These are phyloP conservation scores for Darevskia mixta DNA, from an alignment of 2,797 vertebrate species.

Conservation along the genomic window DNA sequence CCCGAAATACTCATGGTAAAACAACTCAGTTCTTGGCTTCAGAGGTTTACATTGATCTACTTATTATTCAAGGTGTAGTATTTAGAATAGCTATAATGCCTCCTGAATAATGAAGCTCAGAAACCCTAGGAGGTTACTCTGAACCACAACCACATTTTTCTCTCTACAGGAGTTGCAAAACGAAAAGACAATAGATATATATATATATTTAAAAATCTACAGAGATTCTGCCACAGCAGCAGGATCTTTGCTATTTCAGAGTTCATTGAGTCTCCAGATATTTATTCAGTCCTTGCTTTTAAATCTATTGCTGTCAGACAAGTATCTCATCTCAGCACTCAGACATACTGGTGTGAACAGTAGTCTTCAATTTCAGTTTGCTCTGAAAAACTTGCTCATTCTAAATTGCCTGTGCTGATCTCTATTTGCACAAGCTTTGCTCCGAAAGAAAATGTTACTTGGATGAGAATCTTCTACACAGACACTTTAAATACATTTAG, in stretches of 20 bases:
- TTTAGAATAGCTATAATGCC: conserved; percentile 54
- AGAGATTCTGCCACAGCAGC: conserved; percentile 53
- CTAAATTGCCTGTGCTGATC: conserved; percentile 12
- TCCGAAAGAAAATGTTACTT: conserved; percentile 46
- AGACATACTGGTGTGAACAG: not conserved
- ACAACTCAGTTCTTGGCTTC: conserved; percentile 22
- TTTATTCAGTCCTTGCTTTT: conserved; percentile 32
- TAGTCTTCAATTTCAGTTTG: not conserved
- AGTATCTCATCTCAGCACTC: not conserved
- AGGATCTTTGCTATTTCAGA: conserved; percentile 53
- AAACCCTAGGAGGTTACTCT: conserved; percentile 36
- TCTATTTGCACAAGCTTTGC: conserved; percentile 16
- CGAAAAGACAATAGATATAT: conserved; percentile 36
- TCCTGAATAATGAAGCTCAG: conserved; percentile 33
- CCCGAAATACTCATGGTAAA: not conserved
- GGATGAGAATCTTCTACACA: conserved; percentile 40
- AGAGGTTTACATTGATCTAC: conserved; percentile 42
- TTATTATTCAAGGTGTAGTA: conserved; percentile 40
- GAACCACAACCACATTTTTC: conserved; percentile 27
- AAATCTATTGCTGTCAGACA: conserved; percentile 12
- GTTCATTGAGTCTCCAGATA: conserved; percentile 43
- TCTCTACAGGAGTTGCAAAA: conserved; percentile 28
- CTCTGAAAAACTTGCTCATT: conserved; percentile 8
- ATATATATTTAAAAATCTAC: not conserved
- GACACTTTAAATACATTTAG: not conserved